A percentile compares a stretch with the other conserved stretches of the same genome.
These are phyloP conservation scores for Drosophila kepulauana DNA, from an alignment of 1,140 invertebrate genomes.

Conservation along the genomic window DNA sequence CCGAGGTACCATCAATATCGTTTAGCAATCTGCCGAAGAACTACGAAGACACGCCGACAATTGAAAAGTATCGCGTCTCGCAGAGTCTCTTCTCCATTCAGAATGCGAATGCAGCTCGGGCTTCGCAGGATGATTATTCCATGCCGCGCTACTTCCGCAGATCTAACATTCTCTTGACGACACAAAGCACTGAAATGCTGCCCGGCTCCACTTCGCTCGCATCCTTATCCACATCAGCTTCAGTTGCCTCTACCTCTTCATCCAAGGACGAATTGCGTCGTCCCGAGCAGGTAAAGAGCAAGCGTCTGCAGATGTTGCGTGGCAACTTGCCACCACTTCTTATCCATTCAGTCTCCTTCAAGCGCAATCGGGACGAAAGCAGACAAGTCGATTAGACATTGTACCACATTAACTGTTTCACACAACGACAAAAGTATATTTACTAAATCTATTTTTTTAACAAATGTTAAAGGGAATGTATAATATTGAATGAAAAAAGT, in stretches of 20 bases:
- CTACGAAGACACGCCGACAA: constrained; percentile 84
- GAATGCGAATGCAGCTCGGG: constrained; percentile 74
- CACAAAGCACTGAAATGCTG: constrained; percentile 76
- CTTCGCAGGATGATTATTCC: constrained; percentile 75
- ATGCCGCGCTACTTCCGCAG: constrained; percentile 83
- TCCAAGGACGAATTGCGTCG: constrained; percentile 68
- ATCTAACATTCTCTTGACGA: constrained; percentile 71
- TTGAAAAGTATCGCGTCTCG: constrained; percentile 84
- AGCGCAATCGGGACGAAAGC: constrained; percentile 75
- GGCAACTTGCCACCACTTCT: constrained; percentile 78
- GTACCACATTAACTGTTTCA: neutral
- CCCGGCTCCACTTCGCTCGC: constrained; percentile 54
- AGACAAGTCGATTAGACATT: constrained; percentile 73
- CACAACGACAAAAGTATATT: neutral
- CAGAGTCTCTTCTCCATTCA: constrained; percentile 83
- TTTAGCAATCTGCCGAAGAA: constrained; percentile 82
- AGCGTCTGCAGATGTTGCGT: constrained; percentile 78
- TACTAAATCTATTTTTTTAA: neutral
- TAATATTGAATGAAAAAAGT: neutral
- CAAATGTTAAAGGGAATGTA: neutral
- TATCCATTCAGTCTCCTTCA: constrained; percentile 83
- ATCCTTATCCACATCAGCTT: constrained; percentile 56
- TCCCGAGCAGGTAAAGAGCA: constrained; percentile 76
- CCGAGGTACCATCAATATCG: constrained; percentile 84
- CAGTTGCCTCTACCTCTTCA: constrained; percentile 50